phyloP scores from a whole-genome alignment of 2,797 vertebrate species.

The Chelidonichthys spinosus region DNA sequence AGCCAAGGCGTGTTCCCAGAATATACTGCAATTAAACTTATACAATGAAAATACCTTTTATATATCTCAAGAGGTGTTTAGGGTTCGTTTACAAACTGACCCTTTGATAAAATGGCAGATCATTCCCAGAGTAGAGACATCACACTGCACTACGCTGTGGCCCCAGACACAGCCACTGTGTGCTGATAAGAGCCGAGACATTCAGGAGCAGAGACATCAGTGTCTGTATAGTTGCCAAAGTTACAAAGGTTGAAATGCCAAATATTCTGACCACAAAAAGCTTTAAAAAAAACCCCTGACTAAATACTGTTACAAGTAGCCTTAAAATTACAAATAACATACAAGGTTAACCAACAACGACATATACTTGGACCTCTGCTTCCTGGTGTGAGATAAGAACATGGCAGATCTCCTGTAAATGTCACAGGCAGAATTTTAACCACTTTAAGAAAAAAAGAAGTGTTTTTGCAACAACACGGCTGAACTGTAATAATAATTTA shows the following conservation, averaged over 20 bases:
- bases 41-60: constrained; percentile 80
- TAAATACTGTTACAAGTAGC: constrained; percentile 36
- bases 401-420: constrained; percentile 54
- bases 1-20: constrained; percentile 86
- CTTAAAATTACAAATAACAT: constrained; percentile 51
- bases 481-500: constrained; percentile 25
- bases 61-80: constrained; percentile 60
- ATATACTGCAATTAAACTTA: constrained; percentile 88
- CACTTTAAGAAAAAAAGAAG: not conserved
- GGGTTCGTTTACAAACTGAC: constrained; percentile 79
- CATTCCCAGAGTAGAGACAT: constrained; percentile 87
- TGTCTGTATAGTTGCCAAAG: constrained; percentile 56
- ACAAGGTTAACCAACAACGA: constrained; percentile 54
- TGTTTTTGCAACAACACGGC: constrained; percentile 15
- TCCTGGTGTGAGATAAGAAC: constrained; percentile 26
- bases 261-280: constrained; percentile 32
- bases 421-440: constrained; percentile 28
- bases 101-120: constrained; percentile 91
- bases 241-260: constrained; percentile 56
- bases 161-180: constrained; percentile 92
- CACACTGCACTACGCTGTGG: constrained; percentile 90
- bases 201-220: constrained; percentile 82
- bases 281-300: constrained; percentile 5
- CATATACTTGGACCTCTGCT: constrained; percentile 23
- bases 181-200: constrained; percentile 86